Base-by-base conservation (phyloP, 2,888 invertebrate species). In the Coelopa pilipes region DNA sequence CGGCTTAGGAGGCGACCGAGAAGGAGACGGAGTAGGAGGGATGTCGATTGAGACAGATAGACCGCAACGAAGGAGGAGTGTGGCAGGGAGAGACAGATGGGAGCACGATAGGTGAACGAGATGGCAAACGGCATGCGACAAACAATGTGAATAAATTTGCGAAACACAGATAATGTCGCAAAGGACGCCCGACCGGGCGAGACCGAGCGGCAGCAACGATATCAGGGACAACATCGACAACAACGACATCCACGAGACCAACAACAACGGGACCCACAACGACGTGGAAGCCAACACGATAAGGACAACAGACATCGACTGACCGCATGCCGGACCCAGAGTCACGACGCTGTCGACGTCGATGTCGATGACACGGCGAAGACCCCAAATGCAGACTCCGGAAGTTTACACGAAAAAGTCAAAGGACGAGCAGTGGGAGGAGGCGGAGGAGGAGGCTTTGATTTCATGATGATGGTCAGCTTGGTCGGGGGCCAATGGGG, bases 91-190 rank as follows among this genome's bases (percentile, higher is more conserved):
- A 49, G 49, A 47, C 1, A 49, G 12, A 45, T 65, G 63, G 45
- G 13, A 9, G 47, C 46, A 34, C 2, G 34, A 4, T 34, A 11
- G 17, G 1, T 11, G n/a, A 50, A 45, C 19, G 13, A 19, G 50
- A 53, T 45, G 12, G 46, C 19, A n/a, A 62, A 70, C 34, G 63
- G 65, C 24, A 70, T 70, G 70, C 70, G 24, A 71, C 65, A 63
- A 65, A 71, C 71, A 71, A 71, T 65, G 63, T 55, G 21, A 62
- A 71, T 65, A 65, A 71, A 65, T 71, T 65, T 71, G 46, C 65
- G 24, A 55, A 65, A 65, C 69, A 53, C 13, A 49, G 45, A 50
- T 63, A 70, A 34, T 70, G 62, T 53, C 24, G 46, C 46, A 50
- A 11, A 63, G 46, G 47, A 46, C 45, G 19, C 15, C 46, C 46